phyloP scores from a whole-genome alignment of 2,888 invertebrate species.

The Nezara viridula region DNA sequence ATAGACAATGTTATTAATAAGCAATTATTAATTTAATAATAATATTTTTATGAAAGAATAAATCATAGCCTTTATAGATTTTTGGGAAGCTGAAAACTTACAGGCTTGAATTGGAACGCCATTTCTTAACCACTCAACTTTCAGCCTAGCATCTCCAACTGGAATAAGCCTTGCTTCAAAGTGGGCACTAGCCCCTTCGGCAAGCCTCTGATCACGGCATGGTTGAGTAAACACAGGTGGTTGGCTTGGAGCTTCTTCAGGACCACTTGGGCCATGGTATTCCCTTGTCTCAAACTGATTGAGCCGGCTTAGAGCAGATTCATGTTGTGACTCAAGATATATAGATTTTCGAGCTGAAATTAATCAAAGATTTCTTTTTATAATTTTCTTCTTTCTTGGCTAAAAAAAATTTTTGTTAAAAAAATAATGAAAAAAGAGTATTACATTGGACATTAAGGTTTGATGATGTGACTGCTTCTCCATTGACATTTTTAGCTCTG shows the following conservation, averaged over 20 bases:
- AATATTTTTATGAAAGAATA: background rate
- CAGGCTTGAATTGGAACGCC: conserved; percentile 92
- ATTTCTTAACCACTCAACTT: conserved; percentile 93
- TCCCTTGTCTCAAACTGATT: conserved; percentile 86
- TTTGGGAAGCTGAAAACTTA: conserved; percentile 70
- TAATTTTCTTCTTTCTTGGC: background rate
- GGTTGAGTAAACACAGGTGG: conserved; percentile 95
- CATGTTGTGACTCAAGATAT: conserved; percentile 89
- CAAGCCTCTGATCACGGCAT: conserved; percentile 85
- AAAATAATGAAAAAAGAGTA: background rate
- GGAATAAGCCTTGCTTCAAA: conserved; percentile 95
- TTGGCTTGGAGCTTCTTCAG: conserved; percentile 86
- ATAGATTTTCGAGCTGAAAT: conserved; percentile 81
- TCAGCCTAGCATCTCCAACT: conserved; percentile 92
- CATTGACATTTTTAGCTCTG: conserved; percentile 90
- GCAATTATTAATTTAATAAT: background rate
- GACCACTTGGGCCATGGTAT: conserved; percentile 78
- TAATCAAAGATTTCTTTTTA: background rate
- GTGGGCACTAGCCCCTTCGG: conserved; percentile 93
- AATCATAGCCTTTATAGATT: conserved; percentile 65
- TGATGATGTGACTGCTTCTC: conserved; percentile 93
- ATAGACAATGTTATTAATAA: background rate
- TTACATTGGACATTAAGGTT: conserved; percentile 85
- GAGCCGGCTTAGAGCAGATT: conserved; percentile 85
- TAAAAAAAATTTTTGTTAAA: background rate